Percentiles rank a stretch among this genome's conserved stretches.
Conservation (phyloP, 2,113 vertebrate genomes). For the Poeciliopsis retropinna region DNA sequence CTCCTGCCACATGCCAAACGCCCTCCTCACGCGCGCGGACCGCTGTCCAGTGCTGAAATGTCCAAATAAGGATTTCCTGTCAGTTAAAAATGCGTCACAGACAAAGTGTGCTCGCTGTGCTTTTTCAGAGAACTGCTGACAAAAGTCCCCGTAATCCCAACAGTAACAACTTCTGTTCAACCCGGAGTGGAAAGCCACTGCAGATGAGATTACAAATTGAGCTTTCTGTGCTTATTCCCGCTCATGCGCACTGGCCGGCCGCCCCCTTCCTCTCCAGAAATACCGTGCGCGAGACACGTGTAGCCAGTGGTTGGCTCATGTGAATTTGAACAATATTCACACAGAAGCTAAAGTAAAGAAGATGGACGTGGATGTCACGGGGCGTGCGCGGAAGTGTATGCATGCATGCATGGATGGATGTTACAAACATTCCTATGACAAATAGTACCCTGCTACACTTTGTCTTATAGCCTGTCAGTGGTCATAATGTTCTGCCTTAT, state of each 20-base stretch:
- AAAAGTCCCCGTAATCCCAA: background rate
- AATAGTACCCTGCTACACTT: too few species aligned
- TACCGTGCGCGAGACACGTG: constrained; percentile 69
- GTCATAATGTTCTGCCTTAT: too few species aligned
- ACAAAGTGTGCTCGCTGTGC: background rate
- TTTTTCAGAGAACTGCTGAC: too few species aligned
- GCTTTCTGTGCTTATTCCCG: constrained; percentile 38
- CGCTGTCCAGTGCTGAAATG: constrained; percentile 87
- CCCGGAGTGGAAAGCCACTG: constrained; percentile 18
- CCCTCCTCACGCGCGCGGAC: background rate
- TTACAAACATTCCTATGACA: too few species aligned
- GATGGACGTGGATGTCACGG: constrained; percentile 20
- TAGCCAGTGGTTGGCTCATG: constrained; percentile 64
- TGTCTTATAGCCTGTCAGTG: too few species aligned
- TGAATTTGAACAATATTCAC: constrained; percentile 67
- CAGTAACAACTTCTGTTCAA: background rate
- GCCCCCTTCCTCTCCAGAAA: constrained; percentile 30
- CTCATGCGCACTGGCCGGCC: constrained; percentile 60
- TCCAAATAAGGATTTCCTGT: constrained; percentile 2
- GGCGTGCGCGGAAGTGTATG: constrained; percentile 3
- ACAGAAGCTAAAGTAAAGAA: constrained; percentile 41
- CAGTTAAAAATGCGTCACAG: background rate
- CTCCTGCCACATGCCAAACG: constrained; percentile 20
- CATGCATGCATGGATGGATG: too few species aligned
- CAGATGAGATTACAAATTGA: constrained; percentile 23